A percentile compares a stretch with the other conserved stretches of the same genome.
Conservation (phyloP, 2,888 invertebrate genomes). For the Drosophila putrida region DNA sequence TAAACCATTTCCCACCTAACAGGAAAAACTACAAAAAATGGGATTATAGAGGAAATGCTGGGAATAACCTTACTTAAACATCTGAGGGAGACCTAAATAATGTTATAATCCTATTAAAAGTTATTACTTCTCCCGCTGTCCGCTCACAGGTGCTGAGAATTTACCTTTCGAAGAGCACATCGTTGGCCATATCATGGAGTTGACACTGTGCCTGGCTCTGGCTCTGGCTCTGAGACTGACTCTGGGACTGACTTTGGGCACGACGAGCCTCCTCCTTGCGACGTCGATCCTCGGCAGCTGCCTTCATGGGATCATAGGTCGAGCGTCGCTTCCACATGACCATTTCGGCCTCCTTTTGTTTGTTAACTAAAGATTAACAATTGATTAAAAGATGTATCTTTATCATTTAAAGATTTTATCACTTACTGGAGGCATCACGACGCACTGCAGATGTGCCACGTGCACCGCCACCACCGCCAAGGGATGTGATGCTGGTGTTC, state of each 20-base stretch:
- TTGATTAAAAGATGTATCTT: not conserved
- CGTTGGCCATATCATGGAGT: constrained; percentile 58
- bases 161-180: constrained; percentile 83
- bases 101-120: constrained; percentile 16
- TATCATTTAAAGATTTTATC: too few species aligned
- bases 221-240: constrained; percentile 56
- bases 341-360: constrained; percentile 92
- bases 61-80: constrained; percentile 3
- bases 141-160: constrained; percentile 17
- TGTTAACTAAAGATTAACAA: constrained; percentile 85
- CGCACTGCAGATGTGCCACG: constrained; percentile 79
- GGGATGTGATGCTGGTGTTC: constrained; percentile 79
- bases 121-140: not conserved
- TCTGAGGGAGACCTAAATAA: constrained; percentile 30
- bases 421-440: constrained; percentile 83
- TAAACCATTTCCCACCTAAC: not conserved
- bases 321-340: constrained; percentile 98
- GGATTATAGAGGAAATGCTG: not conserved
- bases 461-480: constrained; percentile 63
- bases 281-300: constrained; percentile 94
- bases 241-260: constrained; percentile 47
- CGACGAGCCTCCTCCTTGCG: constrained; percentile 87
- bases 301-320: constrained; percentile 97
- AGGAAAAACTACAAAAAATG: too few species aligned
- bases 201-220: constrained; percentile 70